These are phyloP conservation scores for Meriones psammophilus DNA, from an alignment of 2,797 vertebrate species.

Conservation along the genomic window DNA sequence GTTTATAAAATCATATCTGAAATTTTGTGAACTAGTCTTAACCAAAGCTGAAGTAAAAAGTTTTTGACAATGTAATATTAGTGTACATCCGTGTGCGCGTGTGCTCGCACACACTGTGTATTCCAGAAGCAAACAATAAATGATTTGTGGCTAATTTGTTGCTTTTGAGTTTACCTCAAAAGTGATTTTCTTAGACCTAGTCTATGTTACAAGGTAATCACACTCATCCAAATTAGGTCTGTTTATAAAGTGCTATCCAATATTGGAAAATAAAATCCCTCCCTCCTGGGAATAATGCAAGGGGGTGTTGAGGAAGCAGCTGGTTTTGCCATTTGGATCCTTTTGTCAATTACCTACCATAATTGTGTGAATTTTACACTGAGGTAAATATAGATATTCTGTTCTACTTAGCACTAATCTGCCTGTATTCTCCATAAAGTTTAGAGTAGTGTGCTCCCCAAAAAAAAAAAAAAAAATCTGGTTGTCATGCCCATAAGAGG, in stretches of 20 bases:
- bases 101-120: not conserved
- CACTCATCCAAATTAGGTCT: not conserved
- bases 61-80: not conserved
- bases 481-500: not conserved
- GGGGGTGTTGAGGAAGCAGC: no score
- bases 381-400: not conserved
- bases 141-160: not conserved
- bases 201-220: not conserved
- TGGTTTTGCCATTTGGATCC: no score
- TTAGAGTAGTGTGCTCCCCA: not conserved
- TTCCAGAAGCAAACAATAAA: not conserved
- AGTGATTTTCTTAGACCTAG: not conserved
- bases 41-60: not conserved
- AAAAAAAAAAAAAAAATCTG: rapidly evolving
- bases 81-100: no score
- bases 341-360: not conserved
- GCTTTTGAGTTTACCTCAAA: not conserved
- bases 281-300: not conserved
- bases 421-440: not conserved
- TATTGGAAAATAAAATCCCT: not conserved
- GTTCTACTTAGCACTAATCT: no score
- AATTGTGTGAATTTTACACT: not conserved
- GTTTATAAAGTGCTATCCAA: not conserved
- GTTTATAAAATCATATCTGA: not conserved
- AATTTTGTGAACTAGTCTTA: not conserved